Conservation (phyloP, 2,797 vertebrate genomes). For the Acanthis flammea region DNA sequence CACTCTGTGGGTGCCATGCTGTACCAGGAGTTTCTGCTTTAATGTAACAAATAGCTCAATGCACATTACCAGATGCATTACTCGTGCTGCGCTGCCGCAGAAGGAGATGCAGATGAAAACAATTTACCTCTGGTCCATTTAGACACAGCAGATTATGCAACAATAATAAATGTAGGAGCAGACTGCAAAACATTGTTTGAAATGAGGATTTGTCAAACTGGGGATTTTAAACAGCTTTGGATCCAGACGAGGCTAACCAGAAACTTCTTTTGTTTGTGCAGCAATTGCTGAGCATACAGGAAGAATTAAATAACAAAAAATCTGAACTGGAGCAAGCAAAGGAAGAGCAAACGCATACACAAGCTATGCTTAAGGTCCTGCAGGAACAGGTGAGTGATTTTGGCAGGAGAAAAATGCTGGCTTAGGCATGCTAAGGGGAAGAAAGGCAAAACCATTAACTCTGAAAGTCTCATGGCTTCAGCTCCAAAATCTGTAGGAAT, state of each 20-base stretch:
- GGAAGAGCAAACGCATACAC: constrained; percentile 84
- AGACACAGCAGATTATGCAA: background rate
- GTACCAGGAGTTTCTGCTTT: constrained; percentile 1
- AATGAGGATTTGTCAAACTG: background rate
- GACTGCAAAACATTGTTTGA: background rate
- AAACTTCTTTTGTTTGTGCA: constrained; percentile 68
- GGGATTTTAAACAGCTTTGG: background rate
- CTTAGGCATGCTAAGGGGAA: background rate
- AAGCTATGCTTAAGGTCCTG: constrained; percentile 80
- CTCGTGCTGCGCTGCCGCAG: background rate
- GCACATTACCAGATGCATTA: background rate
- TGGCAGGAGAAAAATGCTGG: background rate
- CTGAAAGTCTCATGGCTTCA: background rate
- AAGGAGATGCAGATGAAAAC: constrained; percentile 10
- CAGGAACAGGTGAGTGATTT: constrained; percentile 83
- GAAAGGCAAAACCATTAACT: background rate
- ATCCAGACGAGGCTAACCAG: background rate
- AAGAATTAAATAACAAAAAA: constrained; percentile 88
- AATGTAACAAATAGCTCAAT: constrained; percentile 7
- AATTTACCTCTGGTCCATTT: constrained; percentile 28
- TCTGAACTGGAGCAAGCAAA: constrained; percentile 88
- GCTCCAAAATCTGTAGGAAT: background rate
- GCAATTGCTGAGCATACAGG: constrained; percentile 91
- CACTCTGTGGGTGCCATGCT: constrained; percentile 1
- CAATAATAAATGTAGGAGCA: background rate